Evolutionary conservation across 2,113 vertebrate genomes (phyloP), one percentile per base, ranked within the genome.

Genomic region (Platanista minor): DNA sequence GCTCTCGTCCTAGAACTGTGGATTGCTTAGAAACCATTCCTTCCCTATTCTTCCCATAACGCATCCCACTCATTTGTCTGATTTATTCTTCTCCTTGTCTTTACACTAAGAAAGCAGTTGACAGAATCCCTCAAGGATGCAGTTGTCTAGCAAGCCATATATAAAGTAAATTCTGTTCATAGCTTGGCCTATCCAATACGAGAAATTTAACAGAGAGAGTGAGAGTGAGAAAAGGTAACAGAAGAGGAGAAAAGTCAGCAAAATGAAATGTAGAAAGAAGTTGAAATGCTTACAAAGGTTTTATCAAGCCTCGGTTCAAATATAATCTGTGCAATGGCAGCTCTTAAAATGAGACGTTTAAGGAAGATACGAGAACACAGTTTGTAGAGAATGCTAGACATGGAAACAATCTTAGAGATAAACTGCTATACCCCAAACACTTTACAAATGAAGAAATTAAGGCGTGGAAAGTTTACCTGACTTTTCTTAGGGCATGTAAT

Each of bases 111-210:
- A 39, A 91, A 92, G 9, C 6, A 8, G 18, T 66, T 49, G 82
- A 54, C 1, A 81, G 61, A 80, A 59, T 81, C 9, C 17, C 72
- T 95, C 39, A 31, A 52, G 66, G 86, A 86, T 12, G 3, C 7
- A 33, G 39, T 72, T 52, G 52, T 87, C 82, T n/a, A 54, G 52
- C 3, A 92, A 91, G 43, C 27, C 33, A 54, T 75, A 21, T 86
- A 75, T 81, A 91, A 69, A 95, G 43, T 52, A 81, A 87, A 94
- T 88, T 93, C 64, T 88, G n/a, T 33, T 57, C 72, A 41, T 31
- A 80, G 61, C 7, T 71, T 41, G 54, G 52, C 52, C 72, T 72
- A 29, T 39, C 25, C 54, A 78, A 78, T 7, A 52, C 52, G 85
- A 74, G 39, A 80, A n/a, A 84, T 78, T 83, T 67, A 82, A 82